Percentiles rank a stretch among this genome's conserved stretches.
Conservation (phyloP, 1,140 invertebrate species). For the Pseudomyrmex concolor region DNA sequence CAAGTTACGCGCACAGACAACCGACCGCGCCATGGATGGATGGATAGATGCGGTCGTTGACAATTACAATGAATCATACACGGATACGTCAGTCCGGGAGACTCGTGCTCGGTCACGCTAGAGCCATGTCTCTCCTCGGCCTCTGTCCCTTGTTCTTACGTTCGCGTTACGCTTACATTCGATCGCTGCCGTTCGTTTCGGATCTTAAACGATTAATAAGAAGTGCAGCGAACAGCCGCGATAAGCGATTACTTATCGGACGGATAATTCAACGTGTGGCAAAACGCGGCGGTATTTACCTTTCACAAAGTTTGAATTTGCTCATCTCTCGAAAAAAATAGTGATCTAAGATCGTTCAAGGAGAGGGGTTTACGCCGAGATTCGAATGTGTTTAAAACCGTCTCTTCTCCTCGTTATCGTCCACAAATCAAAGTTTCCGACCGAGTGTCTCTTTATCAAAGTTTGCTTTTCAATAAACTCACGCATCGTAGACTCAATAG, state of each 20-base stretch:
- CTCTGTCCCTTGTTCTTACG: slow-evolving; percentile 16
- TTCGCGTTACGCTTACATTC: slow-evolving; percentile 41
- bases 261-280: neutral
- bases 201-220: slow-evolving; percentile 14
- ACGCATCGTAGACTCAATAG: slow-evolving; percentile 19
- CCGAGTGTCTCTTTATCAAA: slow-evolving; percentile 35
- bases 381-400: neutral
- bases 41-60: slow-evolving; percentile 73
- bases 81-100: slow-evolving; percentile 68
- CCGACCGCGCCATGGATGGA: slow-evolving; percentile 62
- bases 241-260: slow-evolving; percentile 3
- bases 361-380: too few species aligned
- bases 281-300: neutral
- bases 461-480: slow-evolving; percentile 58
- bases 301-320: neutral
- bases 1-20: slow-evolving; percentile 29
- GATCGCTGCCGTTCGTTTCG: slow-evolving; percentile 20
- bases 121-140: slow-evolving; percentile 29
- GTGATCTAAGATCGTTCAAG: too few species aligned
- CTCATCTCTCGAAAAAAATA: too few species aligned
- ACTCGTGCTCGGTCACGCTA: slow-evolving; percentile 35
- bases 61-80: slow-evolving; percentile 81
- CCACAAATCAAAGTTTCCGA: slow-evolving; percentile 17
- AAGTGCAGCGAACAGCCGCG: neutral
- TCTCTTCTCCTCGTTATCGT: neutral